phyloP scores from a whole-genome alignment of 2,888 invertebrate genomes.

The Zygaena filipendulae region DNA sequence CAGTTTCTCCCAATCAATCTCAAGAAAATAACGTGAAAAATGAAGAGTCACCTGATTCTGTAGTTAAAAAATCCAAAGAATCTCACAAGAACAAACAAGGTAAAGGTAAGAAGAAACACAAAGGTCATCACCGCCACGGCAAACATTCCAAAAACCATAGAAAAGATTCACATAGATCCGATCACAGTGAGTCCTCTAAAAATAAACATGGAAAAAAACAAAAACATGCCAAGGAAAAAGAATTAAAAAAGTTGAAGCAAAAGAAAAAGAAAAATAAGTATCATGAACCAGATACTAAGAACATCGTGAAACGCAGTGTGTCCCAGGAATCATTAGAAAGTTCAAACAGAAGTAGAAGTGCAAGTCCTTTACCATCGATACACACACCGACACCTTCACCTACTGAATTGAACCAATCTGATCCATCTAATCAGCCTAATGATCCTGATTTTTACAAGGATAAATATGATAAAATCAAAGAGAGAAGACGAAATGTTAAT shows the following conservation, averaged over 20 bases:
- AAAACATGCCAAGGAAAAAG: conserved; percentile 44
- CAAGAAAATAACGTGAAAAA: conserved; percentile 19
- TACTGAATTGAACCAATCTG: conserved; percentile 26
- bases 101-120: conserved; percentile 56
- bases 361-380: conserved; percentile 55
- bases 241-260: conserved; percentile 56
- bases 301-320: conserved; percentile 25
- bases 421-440: conserved; percentile 27
- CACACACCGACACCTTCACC: conserved; percentile 53
- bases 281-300: conserved; percentile 23
- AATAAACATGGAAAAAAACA: conserved; percentile 42
- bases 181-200: conserved; percentile 31
- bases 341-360: conserved; percentile 50
- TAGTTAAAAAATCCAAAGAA: conserved; percentile 37
- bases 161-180: conserved; percentile 40
- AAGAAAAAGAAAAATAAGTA: conserved; percentile 57
- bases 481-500: conserved; percentile 65
- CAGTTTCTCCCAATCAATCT: conserved; percentile 33
- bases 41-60: conserved; percentile 12
- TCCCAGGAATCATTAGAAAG: conserved; percentile 50
- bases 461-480: conserved; percentile 72
- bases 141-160: conserved; percentile 60
- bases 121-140: conserved; percentile 51
- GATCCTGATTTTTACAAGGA: conserved; percentile 61
- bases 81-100: conserved; percentile 48